Evolutionary conservation across 2,888 invertebrate species (phyloP).

Genomic region (Eulithis testata): DNA sequence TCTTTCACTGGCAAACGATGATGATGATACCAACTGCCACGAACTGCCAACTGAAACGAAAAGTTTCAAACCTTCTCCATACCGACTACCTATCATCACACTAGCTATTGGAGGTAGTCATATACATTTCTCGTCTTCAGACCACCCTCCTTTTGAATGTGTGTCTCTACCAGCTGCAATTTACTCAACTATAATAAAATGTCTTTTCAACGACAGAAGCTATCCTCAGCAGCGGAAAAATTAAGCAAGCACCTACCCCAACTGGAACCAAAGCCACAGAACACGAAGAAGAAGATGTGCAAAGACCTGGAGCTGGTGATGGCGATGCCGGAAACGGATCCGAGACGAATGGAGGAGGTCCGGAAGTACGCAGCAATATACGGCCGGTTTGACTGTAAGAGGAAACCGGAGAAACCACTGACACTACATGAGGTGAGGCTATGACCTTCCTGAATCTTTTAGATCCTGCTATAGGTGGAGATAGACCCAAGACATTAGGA

Average conservation of each 20-base stretch:
- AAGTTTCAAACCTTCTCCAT: too few species aligned
- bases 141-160: too few species aligned
- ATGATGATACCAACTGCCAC: too few species aligned
- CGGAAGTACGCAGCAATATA: conserved; percentile 98
- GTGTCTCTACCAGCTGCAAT: too few species aligned
- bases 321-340: conserved; percentile 94
- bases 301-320: conserved; percentile 96
- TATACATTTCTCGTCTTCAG: too few species aligned
- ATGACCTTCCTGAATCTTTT: neutral
- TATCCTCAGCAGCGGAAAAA: conserved; percentile 93
- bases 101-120: too few species aligned
- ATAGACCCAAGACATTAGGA: too few species aligned
- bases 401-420: conserved; percentile 97
- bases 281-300: conserved; percentile 96
- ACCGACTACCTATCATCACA: too few species aligned
- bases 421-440: conserved; percentile 94
- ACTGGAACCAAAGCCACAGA: conserved; percentile 95
- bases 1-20: too few species aligned
- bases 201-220: conserved; percentile 72
- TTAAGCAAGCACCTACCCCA: conserved; percentile 93
- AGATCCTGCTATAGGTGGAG: conserved; percentile 53
- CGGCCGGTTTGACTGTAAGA: conserved; percentile 98
- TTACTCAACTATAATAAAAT: neutral
- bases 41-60: too few species aligned
- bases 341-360: conserved; percentile 96